Evolutionary conservation across 2,113 vertebrate species (phyloP).

Genomic region (Chamaea fasciata): DNA sequence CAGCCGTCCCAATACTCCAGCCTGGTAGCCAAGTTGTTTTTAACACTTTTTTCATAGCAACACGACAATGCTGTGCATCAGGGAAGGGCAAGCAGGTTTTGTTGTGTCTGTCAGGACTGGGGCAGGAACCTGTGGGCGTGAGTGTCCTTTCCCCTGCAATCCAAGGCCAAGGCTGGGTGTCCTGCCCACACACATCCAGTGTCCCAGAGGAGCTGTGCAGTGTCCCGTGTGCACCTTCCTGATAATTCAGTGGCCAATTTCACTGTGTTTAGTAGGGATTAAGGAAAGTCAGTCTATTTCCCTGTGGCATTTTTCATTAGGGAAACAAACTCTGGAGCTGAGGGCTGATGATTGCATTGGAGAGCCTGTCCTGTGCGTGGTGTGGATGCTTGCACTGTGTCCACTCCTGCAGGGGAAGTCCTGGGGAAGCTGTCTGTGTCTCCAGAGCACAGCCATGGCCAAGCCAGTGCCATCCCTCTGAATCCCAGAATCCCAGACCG

Average conservation of each 20-base stretch:
- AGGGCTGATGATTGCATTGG: too few species aligned
- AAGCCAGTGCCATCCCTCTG: neutral
- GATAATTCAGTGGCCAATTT: fast-evolving
- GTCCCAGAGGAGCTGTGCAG: neutral
- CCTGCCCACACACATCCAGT: neutral
- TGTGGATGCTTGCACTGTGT: neutral
- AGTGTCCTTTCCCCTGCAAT: too few species aligned
- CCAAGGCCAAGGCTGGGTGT: neutral
- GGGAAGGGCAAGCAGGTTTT: neutral
- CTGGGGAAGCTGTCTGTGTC: neutral
- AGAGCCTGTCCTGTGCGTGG: fast-evolving
- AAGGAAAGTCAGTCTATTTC: neutral
- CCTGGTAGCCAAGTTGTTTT: neutral
- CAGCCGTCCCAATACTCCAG: neutral
- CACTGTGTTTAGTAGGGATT: neutral
- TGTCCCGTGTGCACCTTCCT: neutral
- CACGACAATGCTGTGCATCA: fast-evolving
- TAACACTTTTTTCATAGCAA: neutral
- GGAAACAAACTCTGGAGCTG: neutral
- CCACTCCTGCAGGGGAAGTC: neutral
- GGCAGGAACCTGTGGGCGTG: neutral
- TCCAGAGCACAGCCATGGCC: neutral
- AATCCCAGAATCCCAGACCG: fast-evolving
- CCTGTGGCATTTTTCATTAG: fast-evolving
- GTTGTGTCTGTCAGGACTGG: neutral